Base-by-base conservation (phyloP, 2,113 vertebrate species). In the Rhea pennata region DNA sequence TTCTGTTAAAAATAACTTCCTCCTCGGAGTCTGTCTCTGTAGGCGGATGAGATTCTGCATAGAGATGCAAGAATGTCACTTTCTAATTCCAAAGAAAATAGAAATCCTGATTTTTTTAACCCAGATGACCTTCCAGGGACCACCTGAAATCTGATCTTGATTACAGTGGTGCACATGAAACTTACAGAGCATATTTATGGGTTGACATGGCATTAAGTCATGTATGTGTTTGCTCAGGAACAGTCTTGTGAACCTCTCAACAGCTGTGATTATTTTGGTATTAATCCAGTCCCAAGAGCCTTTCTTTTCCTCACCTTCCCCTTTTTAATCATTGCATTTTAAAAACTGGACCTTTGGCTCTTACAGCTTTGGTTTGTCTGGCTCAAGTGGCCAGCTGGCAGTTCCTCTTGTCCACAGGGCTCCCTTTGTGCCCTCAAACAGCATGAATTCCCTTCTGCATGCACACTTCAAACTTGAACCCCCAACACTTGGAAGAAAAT, bases 1-100 rank as follows among this genome's bases (percentile, higher is more conserved):
- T 97, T 90, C 56, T 95, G 69, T 91, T 74, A 78, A 97, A 97
- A 95, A 96, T 88, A 21, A 93, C 58, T 39, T 96, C 94, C 0
- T 96, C 94, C 48, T 96, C 89, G 0, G 65, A 64, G 29, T 89
- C 91, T 33, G 59, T 36, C 42, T 95, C 94, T 88, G 90, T 78
- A 53, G 94, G 87, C 0, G 1, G 42, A 27, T 93, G 84, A 71
- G 95, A 92, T 53, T 95, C 96, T 97, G 82, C 7, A 8, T n/a
- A 91, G 75, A 95, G 95, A 95, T 14, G 87, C 31, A 86, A 71
- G 6, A 64, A 5, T 27, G 24, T 83, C 8, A 88, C 42, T 95
- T 90, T 90, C 46, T 61, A 36, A 56, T 84, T 89, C 78, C n/a
- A 74, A 33, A 16, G 39, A 48, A 82, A 92, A 71, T 10, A 19